A percentile compares a stretch with the other conserved stretches of the same genome.
Evolutionary conservation across 2,888 invertebrate species (phyloP).

Genomic region (Phymatocera aterrima): DNA sequence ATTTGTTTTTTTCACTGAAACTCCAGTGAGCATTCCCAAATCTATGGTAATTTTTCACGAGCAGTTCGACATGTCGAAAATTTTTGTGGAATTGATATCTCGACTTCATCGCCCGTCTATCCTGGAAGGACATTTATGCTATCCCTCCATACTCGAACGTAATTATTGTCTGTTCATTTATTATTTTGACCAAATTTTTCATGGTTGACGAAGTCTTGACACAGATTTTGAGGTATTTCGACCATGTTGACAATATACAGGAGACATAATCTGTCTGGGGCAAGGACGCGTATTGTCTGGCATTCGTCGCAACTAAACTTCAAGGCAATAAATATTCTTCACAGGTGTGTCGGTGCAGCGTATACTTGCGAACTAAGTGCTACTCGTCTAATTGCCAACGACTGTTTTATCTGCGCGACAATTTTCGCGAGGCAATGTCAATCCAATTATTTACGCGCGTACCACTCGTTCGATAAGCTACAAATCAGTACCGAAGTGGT

Average conservation of each 20-base stretch:
- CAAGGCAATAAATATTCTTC: neutral
- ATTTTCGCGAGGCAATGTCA: neutral
- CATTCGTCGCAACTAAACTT: neutral
- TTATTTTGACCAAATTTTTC: neutral
- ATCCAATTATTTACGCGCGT: neutral
- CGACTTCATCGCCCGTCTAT: no score
- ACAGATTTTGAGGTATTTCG: neutral
- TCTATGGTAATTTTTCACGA: no score
- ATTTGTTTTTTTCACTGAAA: no score
- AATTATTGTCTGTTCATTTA: neutral
- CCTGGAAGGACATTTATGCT: no score
- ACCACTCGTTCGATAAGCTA: neutral
- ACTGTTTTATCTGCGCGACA: neutral
- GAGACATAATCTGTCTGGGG: neutral
- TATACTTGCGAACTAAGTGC: neutral
- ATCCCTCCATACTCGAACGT: neutral
- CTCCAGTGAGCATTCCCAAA: no score
- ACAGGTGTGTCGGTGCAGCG: neutral
- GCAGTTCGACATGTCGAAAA: no score
- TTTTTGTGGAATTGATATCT: no score
- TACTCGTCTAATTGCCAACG: no score
- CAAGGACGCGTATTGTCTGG: slow-evolving; percentile 5
- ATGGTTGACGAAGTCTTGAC: neutral
- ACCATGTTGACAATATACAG: neutral
- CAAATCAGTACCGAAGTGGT: neutral